A percentile compares a stretch with the other conserved stretches of the same genome.
Evolutionary conservation across 1,140 invertebrate genomes (phyloP).

Genomic region (Psilanteris sp.): DNA sequence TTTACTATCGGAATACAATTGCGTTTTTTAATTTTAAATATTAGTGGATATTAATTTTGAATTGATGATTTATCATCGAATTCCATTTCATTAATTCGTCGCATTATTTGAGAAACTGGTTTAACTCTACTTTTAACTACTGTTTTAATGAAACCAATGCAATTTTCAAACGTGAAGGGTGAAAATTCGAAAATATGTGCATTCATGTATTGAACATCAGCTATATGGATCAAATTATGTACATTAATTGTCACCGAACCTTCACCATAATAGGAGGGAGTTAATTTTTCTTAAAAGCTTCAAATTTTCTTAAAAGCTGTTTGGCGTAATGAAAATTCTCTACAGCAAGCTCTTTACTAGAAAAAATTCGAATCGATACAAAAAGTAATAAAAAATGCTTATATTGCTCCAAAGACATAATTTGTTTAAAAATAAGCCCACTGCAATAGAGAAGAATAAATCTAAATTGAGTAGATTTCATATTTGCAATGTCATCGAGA

Average conservation of each 20-base stretch:
- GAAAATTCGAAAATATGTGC: too few species aligned
- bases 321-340: slow-evolving; percentile 36
- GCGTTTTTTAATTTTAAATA: slow-evolving; percentile 21
- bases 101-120: slow-evolving; percentile 17
- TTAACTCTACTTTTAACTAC: slow-evolving; percentile 5
- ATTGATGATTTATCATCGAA: slow-evolving; percentile 2
- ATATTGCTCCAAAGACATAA: slow-evolving; percentile 35
- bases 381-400: slow-evolving; percentile 59
- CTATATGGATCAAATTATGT: too few species aligned
- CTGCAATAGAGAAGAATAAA: too few species aligned
- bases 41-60: not conserved
- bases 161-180: too few species aligned
- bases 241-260: too few species aligned
- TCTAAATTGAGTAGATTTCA: slow-evolving; percentile 50
- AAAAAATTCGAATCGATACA: slow-evolving; percentile 50
- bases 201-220: too few species aligned
- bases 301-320: slow-evolving; percentile 53
- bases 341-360: slow-evolving; percentile 24
- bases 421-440: slow-evolving; percentile 27
- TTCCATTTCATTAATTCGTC: slow-evolving; percentile 18
- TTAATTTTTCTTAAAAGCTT: too few species aligned
- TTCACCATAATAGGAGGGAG: too few species aligned
- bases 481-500: slow-evolving; percentile 21
- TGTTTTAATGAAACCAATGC: too few species aligned
- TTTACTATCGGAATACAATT: not conserved